Percentiles rank a stretch among this genome's conserved stretches.
Conservation (phyloP, 2,113 vertebrate species). For the Scortum barcoo region DNA sequence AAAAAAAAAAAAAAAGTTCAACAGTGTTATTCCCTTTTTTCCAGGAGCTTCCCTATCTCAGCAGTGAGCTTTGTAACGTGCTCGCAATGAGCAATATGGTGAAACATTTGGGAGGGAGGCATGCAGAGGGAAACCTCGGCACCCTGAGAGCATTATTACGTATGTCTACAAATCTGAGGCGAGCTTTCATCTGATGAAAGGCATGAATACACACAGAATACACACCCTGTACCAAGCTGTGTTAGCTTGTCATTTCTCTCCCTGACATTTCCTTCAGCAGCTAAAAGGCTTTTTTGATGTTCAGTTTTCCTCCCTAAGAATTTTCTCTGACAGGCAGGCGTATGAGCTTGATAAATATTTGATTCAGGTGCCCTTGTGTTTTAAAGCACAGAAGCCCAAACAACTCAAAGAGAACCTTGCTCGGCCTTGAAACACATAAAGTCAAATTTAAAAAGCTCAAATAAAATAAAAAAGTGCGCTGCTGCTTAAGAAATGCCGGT, state of each 20-base stretch:
- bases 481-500: neutral
- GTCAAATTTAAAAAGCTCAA: neutral
- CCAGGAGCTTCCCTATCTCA: neutral
- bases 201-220: neutral
- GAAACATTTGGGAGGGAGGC: slow-evolving; percentile 12
- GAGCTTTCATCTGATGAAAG: slow-evolving; percentile 63
- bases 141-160: slow-evolving; percentile 32
- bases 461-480: neutral
- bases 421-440: slow-evolving; percentile 42
- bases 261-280: slow-evolving; percentile 40
- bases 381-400: slow-evolving; percentile 27
- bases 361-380: slow-evolving; percentile 38
- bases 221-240: slow-evolving; percentile 11
- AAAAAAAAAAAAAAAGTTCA: neutral
- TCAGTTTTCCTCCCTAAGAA: slow-evolving; percentile 38
- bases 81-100: slow-evolving; percentile 18
- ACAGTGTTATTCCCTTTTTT: neutral
- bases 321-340: slow-evolving; percentile 32
- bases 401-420: slow-evolving; percentile 51
- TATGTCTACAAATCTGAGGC: slow-evolving; percentile 42
- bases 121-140: slow-evolving; percentile 18
- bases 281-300: slow-evolving; percentile 64
- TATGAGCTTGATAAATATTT: slow-evolving; percentile 58
- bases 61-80: neutral
- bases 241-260: slow-evolving; percentile 12